phyloP scores from a whole-genome alignment of 2,797 vertebrate genomes.

The Poeciliopsis paucimaculata region DNA sequence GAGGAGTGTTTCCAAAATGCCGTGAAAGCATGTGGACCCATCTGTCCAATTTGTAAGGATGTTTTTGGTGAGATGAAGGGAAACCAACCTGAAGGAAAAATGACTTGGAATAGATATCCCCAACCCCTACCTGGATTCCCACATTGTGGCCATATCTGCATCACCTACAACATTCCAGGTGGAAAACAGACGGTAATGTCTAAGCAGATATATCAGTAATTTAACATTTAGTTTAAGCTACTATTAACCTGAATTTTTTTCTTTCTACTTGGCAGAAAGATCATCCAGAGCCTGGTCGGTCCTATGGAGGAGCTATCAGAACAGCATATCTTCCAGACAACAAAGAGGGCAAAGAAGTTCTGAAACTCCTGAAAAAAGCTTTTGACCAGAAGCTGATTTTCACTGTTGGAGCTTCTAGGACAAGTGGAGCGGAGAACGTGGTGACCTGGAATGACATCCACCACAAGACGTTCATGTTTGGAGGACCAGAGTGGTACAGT shows the following conservation, averaged over 20 bases:
- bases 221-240: background rate
- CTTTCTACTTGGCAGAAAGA: constrained; percentile 41
- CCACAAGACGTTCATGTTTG: constrained; percentile 83
- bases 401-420: constrained; percentile 87
- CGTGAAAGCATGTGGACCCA: constrained; percentile 9
- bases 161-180: constrained; percentile 32
- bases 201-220: background rate
- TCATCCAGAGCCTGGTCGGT: constrained; percentile 86
- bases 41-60: constrained; percentile 76
- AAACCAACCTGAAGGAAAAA: constrained; percentile 66
- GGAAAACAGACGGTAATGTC: constrained; percentile 74
- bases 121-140: rapidly evolving
- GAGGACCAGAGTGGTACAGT: constrained; percentile 79
- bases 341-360: constrained; percentile 83
- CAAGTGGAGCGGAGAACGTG: constrained; percentile 72
- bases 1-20: constrained; percentile 17
- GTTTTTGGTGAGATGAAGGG: constrained; percentile 72
- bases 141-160: constrained; percentile 17
- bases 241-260: rapidly evolving
- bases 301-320: constrained; percentile 58
- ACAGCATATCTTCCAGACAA: constrained; percentile 87
- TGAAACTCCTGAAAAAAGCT: constrained; percentile 80
- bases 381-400: constrained; percentile 90
- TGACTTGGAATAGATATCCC: rapidly evolving
- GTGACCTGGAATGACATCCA: constrained; percentile 94